Evolutionary conservation across 2,113 vertebrate species (phyloP), one percentile per base, ranked within the genome.

Genomic region (Sigmodon hispidus): DNA sequence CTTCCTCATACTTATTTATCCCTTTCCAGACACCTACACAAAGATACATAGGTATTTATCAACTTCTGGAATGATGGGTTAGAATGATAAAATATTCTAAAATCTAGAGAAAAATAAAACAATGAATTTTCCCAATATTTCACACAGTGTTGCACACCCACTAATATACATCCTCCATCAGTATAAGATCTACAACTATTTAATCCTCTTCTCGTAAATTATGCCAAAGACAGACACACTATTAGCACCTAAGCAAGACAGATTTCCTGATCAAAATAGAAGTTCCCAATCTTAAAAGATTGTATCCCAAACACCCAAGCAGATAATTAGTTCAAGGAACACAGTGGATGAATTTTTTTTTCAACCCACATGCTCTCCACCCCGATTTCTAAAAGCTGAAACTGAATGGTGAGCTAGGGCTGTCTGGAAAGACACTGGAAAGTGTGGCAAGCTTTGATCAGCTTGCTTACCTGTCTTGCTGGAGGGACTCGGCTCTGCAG

Each of bases 171-270:
- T 0, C 19, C 10, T 61, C 7, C 16, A 52, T 29, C 57, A 24
- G 26, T 19, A 36, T 87, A 72, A 90, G 61, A 90, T 79, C 57
- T 48, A 40, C 48, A 93, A 95, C 50, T 72, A 73, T 65, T 83
- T 89, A 95, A 76, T 94, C 96, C 83, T 85, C 57, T 87, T 90
- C 52, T 45, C 50, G 93, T 87, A 86, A 92, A 63, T 69, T 34
- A 48, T 57, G 40, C 80, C 26, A 24, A 95, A 70, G 26, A 8
- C 55, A 92, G 90, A 76, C n/a, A 65, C 36, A 24, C 57, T 72
- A 89, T 31, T 87, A 94, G 80, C 65, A 73, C 36, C 17, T 4
- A 93, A 72, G 76, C 52, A 77, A 95, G 75, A n/a, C n/a, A 93
- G 72, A 89, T 21, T 21, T 40, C 17, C 70, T 72, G n/a, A 55